These are phyloP conservation scores for Camponotus vicinus DNA, from an alignment of 1,140 invertebrate genomes.

Conservation along the genomic window DNA sequence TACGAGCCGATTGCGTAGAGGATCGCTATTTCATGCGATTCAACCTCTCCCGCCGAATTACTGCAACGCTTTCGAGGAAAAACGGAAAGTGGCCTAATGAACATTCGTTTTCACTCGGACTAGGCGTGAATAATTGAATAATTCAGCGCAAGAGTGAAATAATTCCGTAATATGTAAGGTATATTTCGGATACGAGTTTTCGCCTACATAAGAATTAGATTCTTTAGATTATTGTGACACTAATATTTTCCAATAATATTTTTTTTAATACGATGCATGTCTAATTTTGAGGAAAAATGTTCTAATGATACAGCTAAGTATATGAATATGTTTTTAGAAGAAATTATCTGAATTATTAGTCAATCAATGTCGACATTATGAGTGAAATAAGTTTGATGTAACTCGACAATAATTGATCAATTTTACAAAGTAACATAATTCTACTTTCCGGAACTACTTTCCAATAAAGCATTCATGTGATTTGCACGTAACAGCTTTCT, in stretches of 20 bases:
- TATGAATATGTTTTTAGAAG: not conserved
- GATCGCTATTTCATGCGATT: conserved; percentile 1
- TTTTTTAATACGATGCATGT: not conserved
- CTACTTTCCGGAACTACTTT: conserved; percentile 43
- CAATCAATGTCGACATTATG: not conserved
- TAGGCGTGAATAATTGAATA: conserved; percentile 1
- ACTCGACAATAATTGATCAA: not conserved
- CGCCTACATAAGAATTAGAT: not conserved
- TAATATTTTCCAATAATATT: not conserved
- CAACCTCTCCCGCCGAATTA: not conserved
- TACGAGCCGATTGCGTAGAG: not conserved
- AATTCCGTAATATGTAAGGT: conserved; percentile 9
- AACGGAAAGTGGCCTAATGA: conserved; percentile 7
- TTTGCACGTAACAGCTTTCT: conserved; percentile 44
- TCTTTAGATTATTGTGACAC: not conserved
- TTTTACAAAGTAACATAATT: conserved; percentile 18
- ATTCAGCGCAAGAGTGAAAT: not conserved
- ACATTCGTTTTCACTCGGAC: not conserved
- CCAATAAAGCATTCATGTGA: not conserved
- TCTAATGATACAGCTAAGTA: not conserved
- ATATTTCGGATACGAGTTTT: not conserved
- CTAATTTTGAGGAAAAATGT: conserved; percentile 4
- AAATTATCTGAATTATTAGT: not conserved
- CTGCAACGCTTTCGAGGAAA: not conserved
- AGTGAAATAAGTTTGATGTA: not conserved